Conservation (phyloP, 2,113 vertebrate species). For the Phyllopteryx taeniolatus region DNA sequence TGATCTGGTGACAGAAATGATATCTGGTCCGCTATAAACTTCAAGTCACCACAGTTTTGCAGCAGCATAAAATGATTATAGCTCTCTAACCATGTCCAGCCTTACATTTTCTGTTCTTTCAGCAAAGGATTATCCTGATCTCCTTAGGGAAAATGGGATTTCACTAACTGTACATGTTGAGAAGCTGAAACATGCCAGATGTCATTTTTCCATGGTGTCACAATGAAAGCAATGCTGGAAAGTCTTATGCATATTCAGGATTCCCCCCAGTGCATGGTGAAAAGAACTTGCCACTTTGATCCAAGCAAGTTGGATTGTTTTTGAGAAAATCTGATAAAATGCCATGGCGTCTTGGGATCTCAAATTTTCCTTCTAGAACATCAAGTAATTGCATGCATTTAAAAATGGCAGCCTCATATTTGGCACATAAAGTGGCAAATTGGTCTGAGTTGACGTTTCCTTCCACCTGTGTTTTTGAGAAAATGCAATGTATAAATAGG, state of each 20-base stretch:
- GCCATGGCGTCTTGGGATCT: not conserved
- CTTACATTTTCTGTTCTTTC: slow-evolving; percentile 55
- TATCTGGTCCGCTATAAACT: slow-evolving; percentile 33
- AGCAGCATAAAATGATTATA: slow-evolving; percentile 53
- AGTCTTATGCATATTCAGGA: slow-evolving; percentile 9
- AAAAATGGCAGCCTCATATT: slow-evolving; percentile 23
- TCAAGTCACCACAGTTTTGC: slow-evolving; percentile 36
- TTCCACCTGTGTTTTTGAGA: slow-evolving; percentile 9
- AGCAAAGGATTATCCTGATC: slow-evolving; percentile 59
- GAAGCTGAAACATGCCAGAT: slow-evolving; percentile 53
- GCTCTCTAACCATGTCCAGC: slow-evolving; percentile 49
- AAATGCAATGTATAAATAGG: slow-evolving; percentile 9
- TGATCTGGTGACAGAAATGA: slow-evolving; percentile 28
- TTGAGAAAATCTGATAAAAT: not conserved
- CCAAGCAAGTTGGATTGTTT: not conserved
- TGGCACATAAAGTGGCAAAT: slow-evolving; percentile 9
- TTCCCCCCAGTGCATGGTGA: not conserved
- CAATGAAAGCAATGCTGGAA: slow-evolving; percentile 32
- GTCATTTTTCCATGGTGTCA: slow-evolving; percentile 23
- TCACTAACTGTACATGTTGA: slow-evolving; percentile 42
- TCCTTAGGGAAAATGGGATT: slow-evolving; percentile 62
- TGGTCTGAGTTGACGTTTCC: not conserved
- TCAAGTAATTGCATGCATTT: slow-evolving; percentile 6
- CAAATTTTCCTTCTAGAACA: not conserved
- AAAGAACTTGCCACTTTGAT: slow-evolving; percentile 3